phyloP scores from a whole-genome alignment of 1,140 invertebrate genomes.

The Philotrypesis tridentata region DNA sequence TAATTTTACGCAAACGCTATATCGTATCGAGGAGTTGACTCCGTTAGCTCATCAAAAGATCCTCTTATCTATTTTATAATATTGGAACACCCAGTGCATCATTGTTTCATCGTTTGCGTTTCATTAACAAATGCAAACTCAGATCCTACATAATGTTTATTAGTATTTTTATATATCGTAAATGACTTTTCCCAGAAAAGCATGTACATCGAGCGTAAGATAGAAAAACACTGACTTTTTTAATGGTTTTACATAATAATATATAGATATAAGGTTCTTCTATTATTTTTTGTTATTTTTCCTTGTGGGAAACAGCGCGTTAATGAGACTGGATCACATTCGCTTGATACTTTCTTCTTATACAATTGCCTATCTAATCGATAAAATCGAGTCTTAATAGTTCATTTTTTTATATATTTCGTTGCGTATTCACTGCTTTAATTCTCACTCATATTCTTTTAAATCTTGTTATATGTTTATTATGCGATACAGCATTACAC shows the following conservation, averaged over 20 bases:
- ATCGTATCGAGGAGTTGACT: not conserved
- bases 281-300: not conserved
- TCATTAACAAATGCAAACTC: conserved; percentile 14
- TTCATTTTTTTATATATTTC: conserved; percentile 56
- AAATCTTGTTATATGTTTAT: conserved; percentile 33
- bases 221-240: conserved; percentile 43
- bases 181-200: conserved; percentile 47
- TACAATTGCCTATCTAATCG: conserved; percentile 60
- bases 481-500: conserved; percentile 49
- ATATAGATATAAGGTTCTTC: not conserved
- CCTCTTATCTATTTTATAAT: not conserved
- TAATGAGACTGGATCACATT: conserved; percentile 46
- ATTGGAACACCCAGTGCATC: conserved; percentile 26
- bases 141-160: not conserved
- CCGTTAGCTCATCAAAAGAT: not conserved
- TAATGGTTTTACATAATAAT: conserved; percentile 11
- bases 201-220: conserved; percentile 38
- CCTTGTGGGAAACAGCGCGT: conserved; percentile 12
- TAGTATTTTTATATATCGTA: conserved; percentile 14
- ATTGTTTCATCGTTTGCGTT: not conserved
- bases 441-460: conserved; percentile 64
- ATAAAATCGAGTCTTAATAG: conserved; percentile 63
- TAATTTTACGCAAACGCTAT: conserved; percentile 2
- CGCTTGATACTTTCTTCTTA: conserved; percentile 48
- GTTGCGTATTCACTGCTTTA: conserved; percentile 67